phyloP scores from a whole-genome alignment of 2,113 vertebrate species.

The Nothocercus julius region DNA sequence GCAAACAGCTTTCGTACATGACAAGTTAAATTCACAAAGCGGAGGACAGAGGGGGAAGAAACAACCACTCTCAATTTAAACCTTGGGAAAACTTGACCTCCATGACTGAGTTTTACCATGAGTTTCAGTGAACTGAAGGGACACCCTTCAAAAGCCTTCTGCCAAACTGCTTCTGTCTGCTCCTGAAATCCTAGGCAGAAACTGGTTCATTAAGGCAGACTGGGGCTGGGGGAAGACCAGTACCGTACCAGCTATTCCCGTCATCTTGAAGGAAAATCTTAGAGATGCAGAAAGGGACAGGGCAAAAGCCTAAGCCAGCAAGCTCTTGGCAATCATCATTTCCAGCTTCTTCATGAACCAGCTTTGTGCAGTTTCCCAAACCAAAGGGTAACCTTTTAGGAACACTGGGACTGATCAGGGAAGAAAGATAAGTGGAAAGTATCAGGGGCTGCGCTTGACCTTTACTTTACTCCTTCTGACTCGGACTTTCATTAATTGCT shows the following conservation, averaged over 20 bases:
- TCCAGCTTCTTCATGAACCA: background rate
- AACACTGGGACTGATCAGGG: rapidly evolving
- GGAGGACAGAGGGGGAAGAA: background rate
- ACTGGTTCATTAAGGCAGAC: background rate
- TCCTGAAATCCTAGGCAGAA: background rate
- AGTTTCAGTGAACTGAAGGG: background rate
- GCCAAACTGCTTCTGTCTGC: background rate
- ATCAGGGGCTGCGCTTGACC: background rate
- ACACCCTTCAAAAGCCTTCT: background rate
- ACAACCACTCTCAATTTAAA: background rate
- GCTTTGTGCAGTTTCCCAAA: background rate
- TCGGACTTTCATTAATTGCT: background rate
- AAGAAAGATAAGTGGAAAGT: background rate
- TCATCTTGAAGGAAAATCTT: background rate
- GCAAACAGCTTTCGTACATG: background rate
- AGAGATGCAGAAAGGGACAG: background rate
- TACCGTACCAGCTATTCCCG: background rate
- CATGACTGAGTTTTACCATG: background rate
- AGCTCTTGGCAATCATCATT: background rate
- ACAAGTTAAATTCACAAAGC: background rate
- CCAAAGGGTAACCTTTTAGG: background rate
- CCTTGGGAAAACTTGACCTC: background rate
- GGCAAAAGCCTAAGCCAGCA: background rate
- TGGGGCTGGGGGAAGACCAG: background rate
- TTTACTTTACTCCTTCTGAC: background rate